Base-by-base conservation (phyloP, 2,888 invertebrate genomes). In the Papilio demoleus region DNA sequence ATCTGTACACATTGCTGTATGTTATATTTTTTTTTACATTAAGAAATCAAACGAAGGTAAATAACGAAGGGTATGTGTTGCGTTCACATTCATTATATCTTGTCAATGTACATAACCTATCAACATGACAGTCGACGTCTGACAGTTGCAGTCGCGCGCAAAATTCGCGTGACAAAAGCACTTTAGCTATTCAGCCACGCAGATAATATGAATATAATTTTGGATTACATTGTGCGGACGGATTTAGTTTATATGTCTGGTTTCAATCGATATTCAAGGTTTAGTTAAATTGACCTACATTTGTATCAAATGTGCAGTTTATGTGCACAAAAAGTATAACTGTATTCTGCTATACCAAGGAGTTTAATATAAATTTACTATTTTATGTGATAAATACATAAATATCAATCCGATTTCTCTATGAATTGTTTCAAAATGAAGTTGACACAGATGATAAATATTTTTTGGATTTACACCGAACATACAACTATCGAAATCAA, bases 161-260 rank as follows among this genome's bases (percentile, higher is more conserved):
- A 45, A 59, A 47, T 47, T 68, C 63, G 68, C 63, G 68, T 68
- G 68, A 56, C 63, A 27, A 47, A 45, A n/a, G 31, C 38, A 31
- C 22, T 47, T 63, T 27, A 31, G 34, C 58, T 36, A 6, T 38
- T 9, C 36, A 27, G 62, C 36, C 60, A 50, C 22, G 45, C 22
- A 34, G 22, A 34, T 50, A 9, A 24, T 47, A 47, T 17, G 31
- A 47, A 58, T 56, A 34, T 22, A 56, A 50, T 56, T 53, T 42
- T 22, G 40, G 45, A 22, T 24, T 45, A 34, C 22, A 53, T 65
- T 31, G n/a, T 8, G 4, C 45, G 22, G 61, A 24, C 45, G 62
- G 67, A 62, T 58, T 34, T 68, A 45, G 58, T 38, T 68, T 68
- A 45, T 67, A 27, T 36, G 58, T 64, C 58, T 63, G 63, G n/a